Base-by-base conservation (phyloP, 92 coral and sea anemone species). In the Phenganax stokvisi region DNA sequence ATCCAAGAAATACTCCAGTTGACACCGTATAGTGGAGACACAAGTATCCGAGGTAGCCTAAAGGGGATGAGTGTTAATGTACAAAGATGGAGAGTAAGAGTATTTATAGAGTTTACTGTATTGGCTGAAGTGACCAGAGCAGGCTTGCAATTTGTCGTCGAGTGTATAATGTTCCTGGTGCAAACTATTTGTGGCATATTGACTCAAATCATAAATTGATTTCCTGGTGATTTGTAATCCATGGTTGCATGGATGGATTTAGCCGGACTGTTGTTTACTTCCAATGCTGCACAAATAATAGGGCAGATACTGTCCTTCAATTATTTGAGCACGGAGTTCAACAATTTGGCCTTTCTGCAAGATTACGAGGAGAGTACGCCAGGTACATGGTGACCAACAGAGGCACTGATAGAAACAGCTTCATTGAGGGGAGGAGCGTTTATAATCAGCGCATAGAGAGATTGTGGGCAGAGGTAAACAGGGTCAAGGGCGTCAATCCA, bases 191-290 rank as follows among this genome's bases (percentile, higher is more conserved):
- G 8, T 88, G 91, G 89, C 91, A 85, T 72, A 81, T 85, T 69
- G 87, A 86, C 66, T 85, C 86, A 1, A 89, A 86, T 67, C 89
- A 89, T 73, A 89, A 89, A 71, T 72, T 86, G 8, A 83, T 86
- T 52, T 51, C 77, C 52, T 89, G 92, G 86, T 61, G 92, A 80
- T 83, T 89, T 53, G 84, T 86, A 9, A 70, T 80, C 12, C 87
- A 88, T 66, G 87, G 91, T 47, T 88, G 88, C 72, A 85, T 80
- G 27, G 89, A 88, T 70, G 91, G 89, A 37, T 83, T 85, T 71
- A 86, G 89, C 76, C 79, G 91, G 76, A 83, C 89, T 37, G 47
- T 69, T 63, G 57, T 81, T 55, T 81, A 85, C 77, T 75, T 80
- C 44, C 56, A 87, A 37, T 88, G 90, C 77, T 81, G 83, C 30